Conservation (phyloP, 2,888 invertebrate genomes). For the Melangyna quadrimaculata region DNA sequence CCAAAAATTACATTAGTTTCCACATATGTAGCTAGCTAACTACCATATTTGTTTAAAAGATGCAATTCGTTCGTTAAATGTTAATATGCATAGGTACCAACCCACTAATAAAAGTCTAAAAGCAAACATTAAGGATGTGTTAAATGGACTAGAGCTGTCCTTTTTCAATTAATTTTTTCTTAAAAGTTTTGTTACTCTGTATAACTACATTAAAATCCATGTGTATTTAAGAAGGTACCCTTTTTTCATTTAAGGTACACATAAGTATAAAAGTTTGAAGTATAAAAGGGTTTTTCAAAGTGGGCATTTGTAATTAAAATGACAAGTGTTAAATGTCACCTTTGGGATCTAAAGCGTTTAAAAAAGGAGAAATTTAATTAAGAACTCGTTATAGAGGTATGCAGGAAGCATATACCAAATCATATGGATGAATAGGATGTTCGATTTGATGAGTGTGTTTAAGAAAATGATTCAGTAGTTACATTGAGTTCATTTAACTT, state of each 20-base stretch:
- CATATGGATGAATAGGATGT: background rate
- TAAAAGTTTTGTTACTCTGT: background rate
- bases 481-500: no score
- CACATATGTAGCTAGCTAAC: no score
- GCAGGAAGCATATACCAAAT: no score
- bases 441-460: background rate
- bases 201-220: background rate
- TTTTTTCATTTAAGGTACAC: background rate
- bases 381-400: background rate
- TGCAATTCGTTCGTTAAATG: no score
- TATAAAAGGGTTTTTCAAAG: slow-evolving; percentile 7
- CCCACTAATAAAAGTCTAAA: background rate
- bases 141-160: slow-evolving; percentile 30
- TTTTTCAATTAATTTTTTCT: background rate
- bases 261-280: background rate
- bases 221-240: background rate
- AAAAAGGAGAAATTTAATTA: slow-evolving; percentile 43
- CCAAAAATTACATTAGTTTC: no score
- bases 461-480: no score
- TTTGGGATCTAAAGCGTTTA: background rate
- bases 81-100: no score
- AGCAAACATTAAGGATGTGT: slow-evolving; percentile 32
- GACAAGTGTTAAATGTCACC: slow-evolving; percentile 44
- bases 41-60: no score
- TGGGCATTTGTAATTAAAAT: slow-evolving; percentile 35